Base-by-base conservation (phyloP, 2,888 invertebrate genomes). In the Lepidochrysops patricia region DNA sequence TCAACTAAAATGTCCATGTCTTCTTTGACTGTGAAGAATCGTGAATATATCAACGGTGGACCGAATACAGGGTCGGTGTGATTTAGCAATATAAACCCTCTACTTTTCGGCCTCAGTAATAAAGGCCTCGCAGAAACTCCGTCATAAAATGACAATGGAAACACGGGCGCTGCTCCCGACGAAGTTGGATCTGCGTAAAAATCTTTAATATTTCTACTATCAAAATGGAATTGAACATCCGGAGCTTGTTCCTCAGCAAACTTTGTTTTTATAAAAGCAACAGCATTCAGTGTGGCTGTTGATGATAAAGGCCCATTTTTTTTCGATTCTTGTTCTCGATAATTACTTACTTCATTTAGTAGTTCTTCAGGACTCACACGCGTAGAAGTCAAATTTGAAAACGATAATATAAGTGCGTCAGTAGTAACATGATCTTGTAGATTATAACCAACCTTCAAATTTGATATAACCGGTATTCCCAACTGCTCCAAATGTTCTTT, bases 341-440 rank as follows among this genome's bases (percentile, higher is more conserved):
- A 91, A 49, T 81, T 71, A 43, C 82, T 76, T 4, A 91, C 67
- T 73, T 91, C 90, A 37, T 77, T 65, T 26, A 83, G 63, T 26
- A 89, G 69, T 70, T 90, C 76, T 4, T 84, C 70, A 15, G 76
- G 75, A 64, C 68, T 69, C 0, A 89, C 79, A 58, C 76, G 68
- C 4, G 92, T 92, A 0, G 91, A 82, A 0, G 91, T 90, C 74
- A 89, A 83, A 68, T 92, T 92, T 0, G 88, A 84, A 12, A 93
- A 65, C 35, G 72, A 65, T 37, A 87, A 59, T 35, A 76, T 68
- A 1, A 92, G 77, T 1, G 90, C 91, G 67, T 91, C 91, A 5
- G 91, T 89, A 0, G 94, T 94, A 0, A 94, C 89, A 71, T 95
- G 95, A 71, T 95, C 94, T 71, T 94, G 94, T 1, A 95, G 81